Percentiles rank a stretch among this genome's conserved stretches.
Evolutionary conservation across 2,888 invertebrate species (phyloP).

Genomic region (Caenorhabditis sp.): DNA sequence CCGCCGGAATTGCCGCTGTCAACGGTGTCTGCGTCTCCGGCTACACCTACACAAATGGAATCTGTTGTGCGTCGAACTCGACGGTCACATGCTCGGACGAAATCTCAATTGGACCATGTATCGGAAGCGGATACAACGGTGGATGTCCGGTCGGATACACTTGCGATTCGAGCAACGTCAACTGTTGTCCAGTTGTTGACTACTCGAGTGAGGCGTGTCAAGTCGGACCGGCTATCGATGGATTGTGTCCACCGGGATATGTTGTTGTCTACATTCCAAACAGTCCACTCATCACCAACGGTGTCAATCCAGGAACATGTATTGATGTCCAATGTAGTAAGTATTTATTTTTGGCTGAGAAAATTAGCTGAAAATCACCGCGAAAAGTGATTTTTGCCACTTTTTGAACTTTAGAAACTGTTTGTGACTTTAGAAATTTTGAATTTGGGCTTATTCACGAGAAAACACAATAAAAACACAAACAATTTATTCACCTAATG

Average conservation of each 20-base stretch:
- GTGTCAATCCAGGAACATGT: slow-evolving; percentile 50
- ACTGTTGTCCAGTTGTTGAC: slow-evolving; percentile 57
- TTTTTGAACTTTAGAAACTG: too few relatives aligned
- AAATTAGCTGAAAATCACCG: too few relatives aligned
- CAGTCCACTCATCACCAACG: slow-evolving; percentile 32
- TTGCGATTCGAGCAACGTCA: slow-evolving; percentile 50
- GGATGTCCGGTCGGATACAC: slow-evolving; percentile 51
- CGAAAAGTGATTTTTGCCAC: too few relatives aligned
- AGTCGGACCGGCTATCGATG: slow-evolving; percentile 55
- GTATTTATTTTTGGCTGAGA: too few relatives aligned
- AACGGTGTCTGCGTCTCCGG: slow-evolving; percentile 61
- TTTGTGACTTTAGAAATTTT: too few relatives aligned
- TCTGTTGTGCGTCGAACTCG: slow-evolving; percentile 60
- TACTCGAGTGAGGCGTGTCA: slow-evolving; percentile 23
- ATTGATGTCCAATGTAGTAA: slow-evolving; percentile 49
- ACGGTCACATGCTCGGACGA: slow-evolving; percentile 34
- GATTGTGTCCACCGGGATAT: slow-evolving; percentile 56
- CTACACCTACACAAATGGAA: slow-evolving; percentile 60
- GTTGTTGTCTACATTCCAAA: slow-evolving; percentile 46
- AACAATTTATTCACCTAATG: too few relatives aligned
- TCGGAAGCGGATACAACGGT: slow-evolving; percentile 38
- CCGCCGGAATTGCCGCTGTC: slow-evolving; percentile 37
- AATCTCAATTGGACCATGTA: slow-evolving; percentile 45
- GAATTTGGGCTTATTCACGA: too few relatives aligned
- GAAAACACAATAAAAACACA: too few relatives aligned